A percentile compares a stretch with the other conserved stretches of the same genome.
phyloP scores from a whole-genome alignment of 2,888 invertebrate species.

The Adelphocoris suturalis region DNA sequence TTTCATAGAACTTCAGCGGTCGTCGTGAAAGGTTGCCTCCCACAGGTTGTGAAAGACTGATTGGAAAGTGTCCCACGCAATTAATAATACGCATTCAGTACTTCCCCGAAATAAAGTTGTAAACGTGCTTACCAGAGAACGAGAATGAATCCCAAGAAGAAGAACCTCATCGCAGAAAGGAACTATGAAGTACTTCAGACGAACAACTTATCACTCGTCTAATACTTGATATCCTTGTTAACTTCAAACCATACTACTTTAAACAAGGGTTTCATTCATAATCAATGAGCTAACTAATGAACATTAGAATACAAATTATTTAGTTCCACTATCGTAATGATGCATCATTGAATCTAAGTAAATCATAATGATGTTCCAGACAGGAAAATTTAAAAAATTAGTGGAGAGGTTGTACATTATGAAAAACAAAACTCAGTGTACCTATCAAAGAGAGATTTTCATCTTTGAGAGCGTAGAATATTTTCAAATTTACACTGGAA shows the following conservation, averaged over 20 bases:
- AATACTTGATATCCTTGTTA: neutral
- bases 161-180: neutral
- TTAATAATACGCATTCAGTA: too few relatives aligned
- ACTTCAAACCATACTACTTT: neutral
- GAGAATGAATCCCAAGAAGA: neutral
- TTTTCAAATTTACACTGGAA: too few relatives aligned
- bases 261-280: neutral
- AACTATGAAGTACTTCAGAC: neutral
- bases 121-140: neutral
- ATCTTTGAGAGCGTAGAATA: too few relatives aligned
- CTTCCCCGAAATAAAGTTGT: too few relatives aligned
- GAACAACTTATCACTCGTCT: too few relatives aligned
- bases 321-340: neutral
- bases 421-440: too few relatives aligned
- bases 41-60: too few relatives aligned
- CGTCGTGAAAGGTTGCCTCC: too few relatives aligned
- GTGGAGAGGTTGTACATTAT: neutral
- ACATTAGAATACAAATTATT: neutral
- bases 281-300: slow-evolving; percentile 6
- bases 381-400: neutral
- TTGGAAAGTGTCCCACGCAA: too few relatives aligned
- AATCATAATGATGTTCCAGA: neutral
- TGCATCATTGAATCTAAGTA: neutral
- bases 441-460: too few relatives aligned
- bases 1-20: too few relatives aligned